Evolutionary conservation across 2,888 invertebrate genomes (phyloP).

Genomic region (Parnassius mnemosyne): DNA sequence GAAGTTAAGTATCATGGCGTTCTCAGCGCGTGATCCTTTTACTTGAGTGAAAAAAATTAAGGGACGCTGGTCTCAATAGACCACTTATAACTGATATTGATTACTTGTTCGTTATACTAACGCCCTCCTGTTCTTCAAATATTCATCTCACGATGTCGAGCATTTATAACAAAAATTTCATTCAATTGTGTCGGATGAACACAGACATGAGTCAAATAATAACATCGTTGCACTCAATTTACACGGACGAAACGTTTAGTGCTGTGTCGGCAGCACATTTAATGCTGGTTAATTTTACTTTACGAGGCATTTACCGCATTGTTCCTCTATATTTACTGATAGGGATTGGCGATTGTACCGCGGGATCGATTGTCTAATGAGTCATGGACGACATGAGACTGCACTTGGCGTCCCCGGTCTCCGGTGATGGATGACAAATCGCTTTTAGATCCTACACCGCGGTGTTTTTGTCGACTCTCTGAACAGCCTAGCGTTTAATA

Average conservation of each 20-base stretch:
- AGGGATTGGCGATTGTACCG: constrained; percentile 34
- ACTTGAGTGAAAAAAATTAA: constrained; percentile 49
- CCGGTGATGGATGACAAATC: constrained; percentile 72
- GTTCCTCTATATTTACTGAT: constrained; percentile 29
- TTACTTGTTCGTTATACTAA: constrained; percentile 34
- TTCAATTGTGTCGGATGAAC: constrained; percentile 3
- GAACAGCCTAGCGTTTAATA: constrained; percentile 54
- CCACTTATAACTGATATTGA: constrained; percentile 45
- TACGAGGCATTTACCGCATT: constrained; percentile 28
- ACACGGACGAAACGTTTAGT: constrained; percentile 33
- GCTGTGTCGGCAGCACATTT: constrained; percentile 21
- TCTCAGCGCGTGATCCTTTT: constrained; percentile 41
- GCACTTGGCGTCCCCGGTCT: constrained; percentile 66
- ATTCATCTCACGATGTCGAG: not conserved
- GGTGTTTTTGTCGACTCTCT: constrained; percentile 47
- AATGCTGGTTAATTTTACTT: constrained; percentile 27
- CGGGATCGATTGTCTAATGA: constrained; percentile 75
- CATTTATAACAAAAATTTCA: constrained; percentile 1
- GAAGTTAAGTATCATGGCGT: constrained; percentile 24
- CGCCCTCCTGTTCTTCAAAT: constrained; percentile 20
- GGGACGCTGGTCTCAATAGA: constrained; percentile 40
- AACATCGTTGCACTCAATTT: constrained; percentile 28
- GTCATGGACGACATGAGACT: constrained; percentile 70
- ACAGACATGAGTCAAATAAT: constrained; percentile 14
- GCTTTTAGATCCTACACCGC: constrained; percentile 60